These are phyloP conservation scores for Endotricha flammealis DNA, from an alignment of 2,888 invertebrate species.

Conservation along the genomic window DNA sequence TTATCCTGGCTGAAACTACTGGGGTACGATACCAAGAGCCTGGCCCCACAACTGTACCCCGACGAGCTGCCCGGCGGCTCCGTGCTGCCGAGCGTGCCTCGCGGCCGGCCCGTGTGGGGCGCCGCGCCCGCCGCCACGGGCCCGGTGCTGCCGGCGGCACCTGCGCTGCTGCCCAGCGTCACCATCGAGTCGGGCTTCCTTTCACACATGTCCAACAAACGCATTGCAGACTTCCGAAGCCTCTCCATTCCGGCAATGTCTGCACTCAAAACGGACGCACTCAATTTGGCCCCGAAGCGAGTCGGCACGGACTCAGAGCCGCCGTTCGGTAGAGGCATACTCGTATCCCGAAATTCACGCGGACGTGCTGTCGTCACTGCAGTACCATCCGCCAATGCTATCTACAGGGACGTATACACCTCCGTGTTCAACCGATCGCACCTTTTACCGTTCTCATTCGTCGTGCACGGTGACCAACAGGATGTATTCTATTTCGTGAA, in stretches of 20 bases:
- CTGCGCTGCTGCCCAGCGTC: constrained; percentile 82
- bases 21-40: constrained; percentile 90
- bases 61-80: constrained; percentile 82
- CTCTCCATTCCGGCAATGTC: constrained; percentile 88
- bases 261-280: constrained; percentile 87
- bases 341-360: constrained; percentile 87
- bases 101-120: constrained; percentile 76
- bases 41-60: constrained; percentile 92
- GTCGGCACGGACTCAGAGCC: constrained; percentile 92
- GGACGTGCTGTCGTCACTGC: constrained; percentile 90
- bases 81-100: constrained; percentile 81
- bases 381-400: constrained; percentile 93
- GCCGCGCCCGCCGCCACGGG: constrained; percentile 70
- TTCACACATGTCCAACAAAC: constrained; percentile 87
- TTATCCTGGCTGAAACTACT: constrained; percentile 90
- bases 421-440: constrained; percentile 94
- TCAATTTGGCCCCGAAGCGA: constrained; percentile 84
- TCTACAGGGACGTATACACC: constrained; percentile 94
- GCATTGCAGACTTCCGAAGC: constrained; percentile 86
- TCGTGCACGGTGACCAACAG: constrained; percentile 92
- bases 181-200: constrained; percentile 90
- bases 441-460: constrained; percentile 91
- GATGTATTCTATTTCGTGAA: constrained; percentile 96
- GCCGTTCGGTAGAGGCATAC: constrained; percentile 91
- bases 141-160: constrained; percentile 78